Evolutionary conservation across 2,888 invertebrate species (phyloP).

Genomic region (Malthinus seriepunctatus): DNA sequence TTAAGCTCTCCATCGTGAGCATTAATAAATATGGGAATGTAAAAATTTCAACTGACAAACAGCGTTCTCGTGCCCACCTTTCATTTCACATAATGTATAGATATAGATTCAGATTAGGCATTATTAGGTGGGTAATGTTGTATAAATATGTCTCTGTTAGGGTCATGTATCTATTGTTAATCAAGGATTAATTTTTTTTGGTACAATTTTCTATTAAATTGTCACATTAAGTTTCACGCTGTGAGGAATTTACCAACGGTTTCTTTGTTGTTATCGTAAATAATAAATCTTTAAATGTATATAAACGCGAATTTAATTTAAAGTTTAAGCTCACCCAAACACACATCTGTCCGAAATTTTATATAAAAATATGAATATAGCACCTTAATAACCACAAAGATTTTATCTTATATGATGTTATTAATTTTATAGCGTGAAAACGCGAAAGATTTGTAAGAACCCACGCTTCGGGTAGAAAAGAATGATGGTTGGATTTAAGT

Average conservation of each 20-base stretch:
- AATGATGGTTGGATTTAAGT: slow-evolving; percentile 34
- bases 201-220: slow-evolving; percentile 46
- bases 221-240: slow-evolving; percentile 45
- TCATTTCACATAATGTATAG: slow-evolving; percentile 5
- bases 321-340: slow-evolving; percentile 10
- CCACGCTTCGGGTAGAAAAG: slow-evolving; percentile 34
- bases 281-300: slow-evolving; percentile 26
- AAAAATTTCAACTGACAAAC: slow-evolving; percentile 4
- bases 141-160: slow-evolving; percentile 46
- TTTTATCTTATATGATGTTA: slow-evolving; percentile 32
- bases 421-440: slow-evolving; percentile 33
- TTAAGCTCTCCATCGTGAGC: no score
- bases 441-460: slow-evolving; percentile 28
- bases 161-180: slow-evolving; percentile 42
- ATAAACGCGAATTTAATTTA: slow-evolving; percentile 24
- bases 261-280: slow-evolving; percentile 27
- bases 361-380: slow-evolving; percentile 31
- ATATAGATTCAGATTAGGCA: slow-evolving; percentile 30
- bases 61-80: slow-evolving; percentile 16
- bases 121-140: slow-evolving; percentile 46
- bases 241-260: slow-evolving; percentile 40
- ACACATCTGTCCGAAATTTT: slow-evolving; percentile 15
- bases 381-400: slow-evolving; percentile 33
- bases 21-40: no score
- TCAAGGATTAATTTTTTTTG: slow-evolving; percentile 47